phyloP scores from a whole-genome alignment of 2,888 invertebrate genomes.

The Pollenia angustigena region DNA sequence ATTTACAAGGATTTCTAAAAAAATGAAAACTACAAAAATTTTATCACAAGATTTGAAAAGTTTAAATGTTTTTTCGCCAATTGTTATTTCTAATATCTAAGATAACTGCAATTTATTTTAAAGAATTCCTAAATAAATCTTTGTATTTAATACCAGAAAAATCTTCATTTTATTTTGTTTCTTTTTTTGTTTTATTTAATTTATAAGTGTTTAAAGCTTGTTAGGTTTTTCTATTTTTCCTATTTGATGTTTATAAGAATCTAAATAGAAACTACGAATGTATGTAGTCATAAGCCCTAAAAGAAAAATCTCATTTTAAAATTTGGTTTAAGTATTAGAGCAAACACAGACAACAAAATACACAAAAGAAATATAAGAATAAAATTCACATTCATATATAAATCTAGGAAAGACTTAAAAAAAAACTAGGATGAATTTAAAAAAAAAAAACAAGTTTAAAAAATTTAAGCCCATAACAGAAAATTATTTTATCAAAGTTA shows the following conservation, averaged over 20 bases:
- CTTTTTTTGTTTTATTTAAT: too few species aligned
- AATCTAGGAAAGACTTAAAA: too few species aligned
- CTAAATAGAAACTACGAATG: constrained; percentile 4
- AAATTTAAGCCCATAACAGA: too few species aligned
- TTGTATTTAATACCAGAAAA: constrained; percentile 16
- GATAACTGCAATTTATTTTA: constrained; percentile 6
- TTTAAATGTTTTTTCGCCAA: not conserved
- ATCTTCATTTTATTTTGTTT: constrained; percentile 14
- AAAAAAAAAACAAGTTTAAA: too few species aligned
- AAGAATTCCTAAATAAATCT: constrained; percentile 31
- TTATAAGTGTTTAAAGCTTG: not conserved
- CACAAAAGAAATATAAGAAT: constrained; percentile 15
- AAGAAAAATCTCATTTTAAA: constrained; percentile 57
- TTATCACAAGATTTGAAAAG: constrained; percentile 12
- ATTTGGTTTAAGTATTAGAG: constrained; percentile 55
- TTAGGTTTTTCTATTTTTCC: constrained; percentile 8
- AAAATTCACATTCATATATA: not conserved
- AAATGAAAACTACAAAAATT: not conserved
- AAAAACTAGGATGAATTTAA: too few species aligned
- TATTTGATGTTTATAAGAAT: constrained; percentile 24
- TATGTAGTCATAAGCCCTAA: constrained; percentile 16
- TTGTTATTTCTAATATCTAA: not conserved
- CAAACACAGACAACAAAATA: constrained; percentile 48
- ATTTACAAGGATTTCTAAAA: not conserved
- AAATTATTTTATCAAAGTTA: too few species aligned